These are phyloP conservation scores for Microcebus murinus DNA, from an alignment of 2,113 vertebrate genomes.

Conservation along the genomic window DNA sequence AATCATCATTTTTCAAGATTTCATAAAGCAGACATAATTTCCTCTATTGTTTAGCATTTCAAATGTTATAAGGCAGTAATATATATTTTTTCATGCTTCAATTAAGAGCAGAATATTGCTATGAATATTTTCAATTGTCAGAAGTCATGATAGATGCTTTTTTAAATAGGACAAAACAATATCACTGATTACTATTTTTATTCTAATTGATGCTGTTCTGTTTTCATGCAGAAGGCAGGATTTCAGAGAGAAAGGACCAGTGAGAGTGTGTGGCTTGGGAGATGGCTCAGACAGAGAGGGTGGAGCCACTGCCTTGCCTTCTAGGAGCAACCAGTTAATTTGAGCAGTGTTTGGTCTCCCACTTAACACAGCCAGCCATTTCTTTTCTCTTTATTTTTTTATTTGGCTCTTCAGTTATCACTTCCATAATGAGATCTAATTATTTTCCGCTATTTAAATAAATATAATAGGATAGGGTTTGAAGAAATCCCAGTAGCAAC, in stretches of 20 bases:
- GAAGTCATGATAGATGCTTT: background rate
- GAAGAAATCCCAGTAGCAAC: background rate
- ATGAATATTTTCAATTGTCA: background rate
- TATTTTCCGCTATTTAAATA: background rate
- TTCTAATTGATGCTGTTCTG: background rate
- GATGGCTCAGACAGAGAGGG: rapidly evolving
- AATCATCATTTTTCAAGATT: background rate
- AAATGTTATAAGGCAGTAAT: background rate
- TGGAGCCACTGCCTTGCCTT: rapidly evolving
- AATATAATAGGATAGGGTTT: background rate
- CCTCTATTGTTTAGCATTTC: no score
- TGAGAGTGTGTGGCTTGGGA: background rate
- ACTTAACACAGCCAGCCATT: background rate
- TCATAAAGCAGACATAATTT: background rate
- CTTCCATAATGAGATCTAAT: background rate
- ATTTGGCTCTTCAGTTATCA: background rate
- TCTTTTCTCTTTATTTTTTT: background rate
- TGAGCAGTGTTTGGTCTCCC: background rate
- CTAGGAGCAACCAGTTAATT: rapidly evolving
- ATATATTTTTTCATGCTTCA: background rate
- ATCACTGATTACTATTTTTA: background rate
- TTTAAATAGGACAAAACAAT: background rate
- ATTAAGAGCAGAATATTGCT: background rate
- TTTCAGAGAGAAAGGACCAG: background rate
- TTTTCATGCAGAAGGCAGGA: background rate